These are phyloP conservation scores for Dynastes grantii DNA, from an alignment of 2,888 invertebrate genomes.

Conservation along the genomic window DNA sequence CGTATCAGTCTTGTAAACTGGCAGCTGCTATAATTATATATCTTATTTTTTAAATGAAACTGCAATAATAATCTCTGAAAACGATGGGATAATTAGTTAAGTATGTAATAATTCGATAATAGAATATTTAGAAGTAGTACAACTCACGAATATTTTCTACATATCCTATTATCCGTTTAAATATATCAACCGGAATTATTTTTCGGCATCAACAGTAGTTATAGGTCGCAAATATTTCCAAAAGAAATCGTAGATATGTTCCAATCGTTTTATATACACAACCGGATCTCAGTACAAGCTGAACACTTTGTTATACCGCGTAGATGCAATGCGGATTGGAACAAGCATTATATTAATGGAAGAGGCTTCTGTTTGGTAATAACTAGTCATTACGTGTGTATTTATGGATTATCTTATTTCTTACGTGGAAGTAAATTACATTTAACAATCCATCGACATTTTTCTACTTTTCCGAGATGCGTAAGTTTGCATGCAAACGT, in stretches of 20 bases:
- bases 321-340: too few relatives aligned
- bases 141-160: not conserved
- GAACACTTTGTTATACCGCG: too few relatives aligned
- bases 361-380: slow-evolving; percentile 29
- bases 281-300: too few relatives aligned
- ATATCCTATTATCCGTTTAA: not conserved
- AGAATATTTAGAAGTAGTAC: slow-evolving; percentile 18
- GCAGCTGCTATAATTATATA: slow-evolving; percentile 27
- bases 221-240: slow-evolving; percentile 29
- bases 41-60: slow-evolving; percentile 12
- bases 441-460: slow-evolving; percentile 26
- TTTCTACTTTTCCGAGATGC: slow-evolving; percentile 25
- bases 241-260: not conserved
- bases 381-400: slow-evolving; percentile 32
- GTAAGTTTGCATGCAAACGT: not conserved
- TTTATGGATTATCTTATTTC: slow-evolving; percentile 5
- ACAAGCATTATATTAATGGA: not conserved
- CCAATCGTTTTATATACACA: not conserved
- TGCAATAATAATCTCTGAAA: slow-evolving; percentile 1
- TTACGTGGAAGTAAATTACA: not conserved
- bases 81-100: slow-evolving; percentile 9
- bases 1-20: slow-evolving; percentile 35
- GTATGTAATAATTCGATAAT: not conserved
- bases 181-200: not conserved
- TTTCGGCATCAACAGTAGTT: not conserved